Base-by-base conservation (phyloP, 1,140 invertebrate species). In the Ceratosolen fusciceps region DNA sequence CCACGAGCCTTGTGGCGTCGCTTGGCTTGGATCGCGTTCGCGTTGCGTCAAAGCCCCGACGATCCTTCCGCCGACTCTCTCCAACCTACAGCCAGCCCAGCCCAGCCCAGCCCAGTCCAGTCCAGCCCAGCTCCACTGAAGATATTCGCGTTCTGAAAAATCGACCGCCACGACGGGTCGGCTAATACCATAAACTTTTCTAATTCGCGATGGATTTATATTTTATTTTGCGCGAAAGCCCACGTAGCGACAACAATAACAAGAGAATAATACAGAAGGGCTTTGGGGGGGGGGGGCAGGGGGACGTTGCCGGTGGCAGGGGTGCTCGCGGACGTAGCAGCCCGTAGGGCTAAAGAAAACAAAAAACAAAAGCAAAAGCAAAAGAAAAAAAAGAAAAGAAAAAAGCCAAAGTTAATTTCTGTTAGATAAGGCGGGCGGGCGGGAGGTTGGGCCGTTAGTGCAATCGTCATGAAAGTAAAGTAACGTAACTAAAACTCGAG, bases 401-500 rank as follows among this genome's bases (percentile, higher is more conserved):
- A 76, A 71, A 71, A 71, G 67, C 76, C 62, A 31, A 77, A 80
- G 72, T 80, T 80, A 80, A 80, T 80, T 80, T 75, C 65, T 75
- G 79, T 31, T 58, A 80, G 72, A 75, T 80, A 75, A 80, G 79
- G 62, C 52, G 58, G n/a, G n/a, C n/a, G n/a, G n/a, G n/a, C n/a
- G n/a, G n/a, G n/a, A n/a, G n/a, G n/a, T n/a, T n/a, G n/a, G 49
- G 60, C 77, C 47, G 77, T 79, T 79, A 71, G 72, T 82, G 83
- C 80, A 82, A 83, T 83, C 82, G 81, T 83, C 80, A 82, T 82
- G 83, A 82, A 80, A 81, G 83, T 80, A 82, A 80, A 81, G 83
- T 80, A 80, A 76, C 74, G 74, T 80, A 80, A 80, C 79, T 86
- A 87, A 84, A 86, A 86, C 83, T 82, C 83, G 84, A 85, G 83